Base-by-base conservation (phyloP, 2,113 vertebrate genomes). In the Aegithalos caudatus region DNA sequence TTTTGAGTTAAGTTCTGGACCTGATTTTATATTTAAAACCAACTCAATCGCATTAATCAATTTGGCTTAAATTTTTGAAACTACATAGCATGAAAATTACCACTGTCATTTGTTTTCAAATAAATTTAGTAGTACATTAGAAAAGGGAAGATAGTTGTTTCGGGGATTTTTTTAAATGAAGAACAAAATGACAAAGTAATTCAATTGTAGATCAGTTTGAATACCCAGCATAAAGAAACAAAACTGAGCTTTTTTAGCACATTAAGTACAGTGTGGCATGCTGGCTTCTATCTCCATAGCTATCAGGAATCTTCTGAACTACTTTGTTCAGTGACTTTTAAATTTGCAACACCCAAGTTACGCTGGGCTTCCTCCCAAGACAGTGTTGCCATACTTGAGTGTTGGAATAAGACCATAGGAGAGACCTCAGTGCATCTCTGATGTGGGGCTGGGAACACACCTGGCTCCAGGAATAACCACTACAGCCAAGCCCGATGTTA, bases 91-190 rank as follows among this genome's bases (percentile, higher is more conserved):
- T 29, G 14, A 50, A 51, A 87, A 88, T 48, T 38, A 66, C 10
- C 31, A 73, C 0, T 48, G 65, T 31, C 11, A 86, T 87, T 61
- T 91, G 37, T 88, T 92, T 93, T 94, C 25, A 57, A 38, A 8
- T 90, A 76, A 94, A 96, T 95, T 90, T 94, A 81, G 80, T 40
- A 73, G 65, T 92, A 96, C 98, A 98, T 98, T 98, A 98, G 97
- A 98, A 98, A 98, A 98, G 98, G 98, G 98, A 97, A 92, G 96
- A 98, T 98, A 98, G 98, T 78, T 50, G 25, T 21, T 56, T 95
- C 45, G 33, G 12, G 0, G 0, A 48, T 67, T 69, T 65, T 54
- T 42, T 83, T 12, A 4, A 96, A 98, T 97, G 98, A 97, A 95
- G 80, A 97, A 98, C 93, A 95, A 80, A 98, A 98, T 94, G 97